Percentiles rank a stretch among this genome's conserved stretches.
phyloP scores from a whole-genome alignment of 2,888 invertebrate species.

The Noctua janthe region DNA sequence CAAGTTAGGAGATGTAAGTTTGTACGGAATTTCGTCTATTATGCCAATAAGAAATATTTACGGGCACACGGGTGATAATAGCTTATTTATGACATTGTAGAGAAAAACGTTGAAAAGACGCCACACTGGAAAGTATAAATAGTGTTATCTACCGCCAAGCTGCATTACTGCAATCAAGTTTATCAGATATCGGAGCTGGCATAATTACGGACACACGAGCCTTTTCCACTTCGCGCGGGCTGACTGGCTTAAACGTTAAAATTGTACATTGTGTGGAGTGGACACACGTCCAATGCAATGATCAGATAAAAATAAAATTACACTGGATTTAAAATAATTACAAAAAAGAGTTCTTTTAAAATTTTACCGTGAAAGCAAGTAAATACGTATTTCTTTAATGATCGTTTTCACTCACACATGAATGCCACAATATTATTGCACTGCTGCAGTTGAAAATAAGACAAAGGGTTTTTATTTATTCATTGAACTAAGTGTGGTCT shows the following conservation, averaged over 20 bases:
- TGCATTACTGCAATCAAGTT: not conserved
- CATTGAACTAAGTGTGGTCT: not conserved
- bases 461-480: not conserved
- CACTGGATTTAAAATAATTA: not conserved
- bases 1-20: not conserved
- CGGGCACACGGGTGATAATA: too few species aligned
- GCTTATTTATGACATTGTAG: not conserved
- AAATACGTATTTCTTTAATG: not conserved
- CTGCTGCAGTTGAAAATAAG: not conserved
- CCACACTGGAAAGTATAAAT: not conserved
- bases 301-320: not conserved
- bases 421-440: not conserved
- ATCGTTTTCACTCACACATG: not conserved
- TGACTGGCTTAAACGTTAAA: not conserved
- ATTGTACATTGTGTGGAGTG: not conserved
- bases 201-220: slow-evolving; percentile 12
- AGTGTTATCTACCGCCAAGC: not conserved
- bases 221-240: not conserved
- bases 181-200: slow-evolving; percentile 23
- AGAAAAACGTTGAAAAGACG: not conserved
- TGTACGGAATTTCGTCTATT: not conserved
- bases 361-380: not conserved
- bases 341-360: not conserved
- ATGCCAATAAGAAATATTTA: not conserved
- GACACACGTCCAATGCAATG: slow-evolving; percentile 3